Percentiles rank a stretch among this genome's conserved stretches.
These are phyloP conservation scores for Apotomis betuletana DNA, from an alignment of 2,888 invertebrate genomes.

Conservation along the genomic window DNA sequence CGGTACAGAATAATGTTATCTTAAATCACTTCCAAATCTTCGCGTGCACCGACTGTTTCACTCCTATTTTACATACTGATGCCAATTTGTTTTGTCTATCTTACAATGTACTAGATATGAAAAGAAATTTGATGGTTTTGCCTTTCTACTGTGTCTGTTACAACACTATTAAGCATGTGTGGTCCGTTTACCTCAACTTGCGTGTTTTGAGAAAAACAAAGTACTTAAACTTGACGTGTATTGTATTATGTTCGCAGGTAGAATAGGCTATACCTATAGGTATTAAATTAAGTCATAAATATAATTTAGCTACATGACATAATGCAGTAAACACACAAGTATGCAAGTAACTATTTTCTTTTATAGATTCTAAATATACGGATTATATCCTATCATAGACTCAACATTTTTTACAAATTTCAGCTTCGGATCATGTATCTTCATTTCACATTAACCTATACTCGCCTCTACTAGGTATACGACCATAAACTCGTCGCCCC, in stretches of 20 bases:
- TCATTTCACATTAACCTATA: conserved; percentile 3
- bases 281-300: neutral
- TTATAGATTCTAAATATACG: too few relatives aligned
- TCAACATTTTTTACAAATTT: too few relatives aligned
- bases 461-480: neutral
- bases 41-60: conserved; percentile 48
- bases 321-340: too few relatives aligned
- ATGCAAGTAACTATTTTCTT: too few relatives aligned
- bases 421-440: neutral
- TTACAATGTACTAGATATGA: conserved; percentile 14
- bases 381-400: too few relatives aligned
- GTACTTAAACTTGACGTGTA: neutral
- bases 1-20: conserved; percentile 74
- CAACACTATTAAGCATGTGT: conserved; percentile 11
- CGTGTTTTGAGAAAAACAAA: conserved; percentile 16
- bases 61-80: conserved; percentile 35
- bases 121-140: conserved; percentile 11
- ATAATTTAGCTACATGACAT: too few relatives aligned
- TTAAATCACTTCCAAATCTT: conserved; percentile 68
- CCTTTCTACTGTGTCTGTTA: conserved; percentile 14
- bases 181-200: conserved; percentile 18
- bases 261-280: neutral
- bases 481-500: conserved; percentile 14
- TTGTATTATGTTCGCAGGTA: neutral
- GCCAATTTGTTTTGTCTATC: conserved; percentile 37